Base-by-base conservation (phyloP, 2,888 invertebrate species). In the Melanchra persicariae region DNA sequence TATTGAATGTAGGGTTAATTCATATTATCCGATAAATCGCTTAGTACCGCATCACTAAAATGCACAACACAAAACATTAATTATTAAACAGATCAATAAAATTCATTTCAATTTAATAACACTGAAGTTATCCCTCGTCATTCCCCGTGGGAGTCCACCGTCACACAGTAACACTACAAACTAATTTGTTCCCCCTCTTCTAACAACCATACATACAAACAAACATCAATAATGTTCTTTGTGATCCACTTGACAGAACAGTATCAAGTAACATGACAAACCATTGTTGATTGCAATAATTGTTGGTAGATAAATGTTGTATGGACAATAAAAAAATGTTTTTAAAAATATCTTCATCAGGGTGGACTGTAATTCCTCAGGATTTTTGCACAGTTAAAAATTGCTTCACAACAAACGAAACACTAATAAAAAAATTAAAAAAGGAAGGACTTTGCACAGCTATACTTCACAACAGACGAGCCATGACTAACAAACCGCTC, bases 171-270 rank as follows among this genome's bases (percentile, higher is more conserved):
- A 62, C 71, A 78, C 58, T 64, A 73, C 70, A 61, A 60, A 69
- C 63, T 84, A 82, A 82, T 82, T 79, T 64, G 54, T 45, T 49
- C 77, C 77, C 77, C 81, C 15, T 54, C 67, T 55, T 64, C 30
- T 19, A 26, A 73, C 52, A 65, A 9, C n/a, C n/a, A n/a, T n/a
- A n/a, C n/a, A n/a, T n/a, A 54, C 57, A 57, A 37, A 78, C 79
- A 64, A 60, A 82, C 74, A 75, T 72, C 70, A 72, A 77, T 74
- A 60, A 62, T 78, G 37, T 70, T 73, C 67, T 67, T 81, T 84
- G 73, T 79, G 40, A 43, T 66, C 52, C 68, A 68, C 65, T 83
- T 84, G 40, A 73, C 55, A 15, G 40, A 9, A 34, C 57, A 65
- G 70, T 78, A 59, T 68, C 26, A 45, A 17, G 24, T 72, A 43